Evolutionary conservation across 2,888 invertebrate genomes (phyloP).

Genomic region (Artemia sinica): DNA sequence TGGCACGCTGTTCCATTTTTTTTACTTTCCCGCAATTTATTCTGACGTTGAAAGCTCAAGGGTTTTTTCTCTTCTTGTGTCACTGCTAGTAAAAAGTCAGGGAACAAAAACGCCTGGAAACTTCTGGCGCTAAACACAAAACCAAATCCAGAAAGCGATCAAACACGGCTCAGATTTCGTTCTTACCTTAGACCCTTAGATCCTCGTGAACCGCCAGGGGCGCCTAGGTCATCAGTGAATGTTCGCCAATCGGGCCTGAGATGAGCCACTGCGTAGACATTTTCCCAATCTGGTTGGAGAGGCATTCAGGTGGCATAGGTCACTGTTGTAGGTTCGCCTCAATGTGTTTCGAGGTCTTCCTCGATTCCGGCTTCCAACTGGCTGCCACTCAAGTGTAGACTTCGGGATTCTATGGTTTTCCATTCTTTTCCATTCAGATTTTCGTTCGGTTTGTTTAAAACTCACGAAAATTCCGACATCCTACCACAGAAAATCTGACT

Average conservation of each 20-base stretch:
- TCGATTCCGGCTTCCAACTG: too few relatives aligned
- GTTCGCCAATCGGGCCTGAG: too few relatives aligned
- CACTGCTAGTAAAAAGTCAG: not conserved
- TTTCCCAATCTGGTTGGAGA: too few relatives aligned
- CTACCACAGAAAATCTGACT: not conserved
- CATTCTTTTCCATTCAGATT: not conserved
- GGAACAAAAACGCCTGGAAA: not conserved
- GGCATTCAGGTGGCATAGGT: too few relatives aligned
- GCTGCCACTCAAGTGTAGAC: too few relatives aligned
- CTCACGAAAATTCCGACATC: not conserved
- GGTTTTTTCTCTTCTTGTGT: not conserved
- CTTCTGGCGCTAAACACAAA: not conserved
- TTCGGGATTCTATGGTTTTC: too few relatives aligned
- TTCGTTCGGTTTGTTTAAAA: not conserved
- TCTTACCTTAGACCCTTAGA: too few relatives aligned
- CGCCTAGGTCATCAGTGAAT: slow-evolving; percentile 20
- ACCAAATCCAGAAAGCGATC: not conserved
- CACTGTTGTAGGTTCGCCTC: too few relatives aligned
- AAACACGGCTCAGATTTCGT: not conserved
- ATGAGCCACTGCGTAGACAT: too few relatives aligned
- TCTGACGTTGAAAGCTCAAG: slow-evolving; percentile 4
- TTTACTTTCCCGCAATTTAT: not conserved
- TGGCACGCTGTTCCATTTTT: not conserved
- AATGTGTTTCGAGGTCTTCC: too few relatives aligned
- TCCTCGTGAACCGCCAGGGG: too few relatives aligned